Base-by-base conservation (phyloP, 2,797 vertebrate genomes). In the Phataginus tricuspis region DNA sequence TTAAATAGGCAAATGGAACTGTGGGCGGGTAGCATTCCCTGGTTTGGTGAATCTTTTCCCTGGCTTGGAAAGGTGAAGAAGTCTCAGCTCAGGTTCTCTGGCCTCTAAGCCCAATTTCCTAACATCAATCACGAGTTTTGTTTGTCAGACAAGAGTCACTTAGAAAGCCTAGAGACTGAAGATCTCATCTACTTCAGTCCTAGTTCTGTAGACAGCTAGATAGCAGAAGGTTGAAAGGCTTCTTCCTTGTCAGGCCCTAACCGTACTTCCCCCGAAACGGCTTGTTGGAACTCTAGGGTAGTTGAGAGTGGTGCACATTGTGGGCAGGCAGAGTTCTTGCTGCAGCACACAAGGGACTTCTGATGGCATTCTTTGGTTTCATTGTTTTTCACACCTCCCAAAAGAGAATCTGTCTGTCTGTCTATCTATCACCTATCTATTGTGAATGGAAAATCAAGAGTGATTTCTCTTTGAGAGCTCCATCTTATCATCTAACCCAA, bases 1-100 rank as follows among this genome's bases (percentile, higher is more conserved):
- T 94, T 91, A 92, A 82, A 45, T 75, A 86, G 86, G 90, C 86
- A 86, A 29, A 55, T 68, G 42, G 80, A 66, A n/a, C 63, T 53
- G 53, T 5, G 10, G 57, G 37, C 14, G 23, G 69, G 68, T 83
- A 34, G 34, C 37, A 31, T 13, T 85, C 23, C 23, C 49, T 90
- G 45, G 27, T 75, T 97, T 84, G 92, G 64, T 94, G 34, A 77
- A 19, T 79, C 64, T 91, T 84, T 85, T 63, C 51, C 21, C 29
- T 69, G 39, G 63, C 39, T 57, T 68, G 34, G 86, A 92, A 31
- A 90, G 39, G 25, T 80, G 61, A 87, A 91, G 90, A 79, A 63
- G 11, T 29, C 45, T 45, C 23, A 34, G 45, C 11, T 80, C 39
- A 45, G 16, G 77, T 37, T 49, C 25, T 80, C 29, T 27, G 63